Evolutionary conservation across 1,140 invertebrate species (phyloP).

Genomic region (Bradynema listronoti): DNA sequence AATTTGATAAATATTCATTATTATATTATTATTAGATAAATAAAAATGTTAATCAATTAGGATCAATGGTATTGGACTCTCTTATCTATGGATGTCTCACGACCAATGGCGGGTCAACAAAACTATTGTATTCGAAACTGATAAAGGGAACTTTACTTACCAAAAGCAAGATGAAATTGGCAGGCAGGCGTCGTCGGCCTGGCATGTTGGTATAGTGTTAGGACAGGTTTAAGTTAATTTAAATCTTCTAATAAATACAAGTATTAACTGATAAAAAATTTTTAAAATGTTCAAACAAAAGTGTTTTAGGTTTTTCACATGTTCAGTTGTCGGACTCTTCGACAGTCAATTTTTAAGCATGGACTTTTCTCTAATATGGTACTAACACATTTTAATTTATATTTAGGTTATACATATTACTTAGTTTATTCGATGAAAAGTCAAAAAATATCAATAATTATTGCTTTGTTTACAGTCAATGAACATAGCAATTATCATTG

Average conservation of each 20-base stretch:
- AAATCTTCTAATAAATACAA: background rate
- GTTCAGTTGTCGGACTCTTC: slow-evolving; percentile 31
- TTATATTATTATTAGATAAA: background rate
- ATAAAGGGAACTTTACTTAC: slow-evolving; percentile 29
- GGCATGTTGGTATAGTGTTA: slow-evolving; percentile 50
- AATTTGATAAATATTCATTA: background rate
- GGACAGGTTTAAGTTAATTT: slow-evolving; percentile 33
- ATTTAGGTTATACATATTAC: too few species aligned
- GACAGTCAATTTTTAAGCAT: slow-evolving; percentile 34
- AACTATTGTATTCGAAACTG: slow-evolving; percentile 23
- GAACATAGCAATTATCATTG: slow-evolving; percentile 27
- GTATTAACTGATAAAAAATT: background rate
- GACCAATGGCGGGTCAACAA: slow-evolving; percentile 22
- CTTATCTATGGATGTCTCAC: slow-evolving; percentile 28
- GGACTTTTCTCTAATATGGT: slow-evolving; percentile 37
- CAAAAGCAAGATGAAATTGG: slow-evolving; percentile 35
- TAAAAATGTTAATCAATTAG: background rate
- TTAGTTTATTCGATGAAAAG: slow-evolving; percentile 7
- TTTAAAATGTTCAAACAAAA: background rate
- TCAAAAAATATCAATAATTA: too few species aligned
- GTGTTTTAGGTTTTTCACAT: slow-evolving; percentile 35
- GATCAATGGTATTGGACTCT: slow-evolving; percentile 31
- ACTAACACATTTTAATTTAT: too few species aligned
- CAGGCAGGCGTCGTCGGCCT: slow-evolving; percentile 38
- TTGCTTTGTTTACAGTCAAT: too few species aligned